A percentile compares a stretch with the other conserved stretches of the same genome.
Conservation (phyloP, 1,140 invertebrate species). For the Streblospio benedicti region DNA sequence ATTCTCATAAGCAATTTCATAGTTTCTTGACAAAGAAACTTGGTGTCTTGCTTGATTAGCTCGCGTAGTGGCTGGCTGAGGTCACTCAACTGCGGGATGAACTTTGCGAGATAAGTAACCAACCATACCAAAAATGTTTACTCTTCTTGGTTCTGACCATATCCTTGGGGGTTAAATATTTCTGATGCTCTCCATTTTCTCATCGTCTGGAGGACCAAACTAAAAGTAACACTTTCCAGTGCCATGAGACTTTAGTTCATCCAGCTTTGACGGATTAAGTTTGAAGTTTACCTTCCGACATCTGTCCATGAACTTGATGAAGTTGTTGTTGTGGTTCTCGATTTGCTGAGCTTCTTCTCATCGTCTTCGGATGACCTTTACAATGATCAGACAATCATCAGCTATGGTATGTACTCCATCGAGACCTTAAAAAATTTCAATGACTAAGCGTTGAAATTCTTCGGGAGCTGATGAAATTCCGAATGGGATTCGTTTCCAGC, state of each 20-base stretch:
- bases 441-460: conserved; percentile 33
- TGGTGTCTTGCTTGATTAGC: not conserved
- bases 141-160: conserved; percentile 16
- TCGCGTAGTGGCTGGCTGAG: not conserved
- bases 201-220: conserved; percentile 36
- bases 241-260: not conserved
- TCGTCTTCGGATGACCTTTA: not conserved
- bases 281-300: conserved; percentile 33
- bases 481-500: conserved; percentile 21
- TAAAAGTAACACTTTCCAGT: conserved; percentile 37
- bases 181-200: conserved; percentile 38
- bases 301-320: conserved; percentile 28
- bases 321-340: not conserved
- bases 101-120: conserved; percentile 22
- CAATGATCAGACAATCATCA: conserved; percentile 22
- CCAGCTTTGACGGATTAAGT: conserved; percentile 36
- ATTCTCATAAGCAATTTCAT: conserved; percentile 15
- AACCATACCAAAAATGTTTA: conserved; percentile 27
- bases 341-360: not conserved
- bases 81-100: conserved; percentile 11
- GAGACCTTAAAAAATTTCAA: conserved; percentile 31
- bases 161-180: conserved; percentile 17
- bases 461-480: conserved; percentile 20
- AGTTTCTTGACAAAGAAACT: not conserved
- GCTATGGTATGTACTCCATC: conserved; percentile 38